Conservation (phyloP, 2,113 vertebrate genomes). For the Pristiophorus japonicus region DNA sequence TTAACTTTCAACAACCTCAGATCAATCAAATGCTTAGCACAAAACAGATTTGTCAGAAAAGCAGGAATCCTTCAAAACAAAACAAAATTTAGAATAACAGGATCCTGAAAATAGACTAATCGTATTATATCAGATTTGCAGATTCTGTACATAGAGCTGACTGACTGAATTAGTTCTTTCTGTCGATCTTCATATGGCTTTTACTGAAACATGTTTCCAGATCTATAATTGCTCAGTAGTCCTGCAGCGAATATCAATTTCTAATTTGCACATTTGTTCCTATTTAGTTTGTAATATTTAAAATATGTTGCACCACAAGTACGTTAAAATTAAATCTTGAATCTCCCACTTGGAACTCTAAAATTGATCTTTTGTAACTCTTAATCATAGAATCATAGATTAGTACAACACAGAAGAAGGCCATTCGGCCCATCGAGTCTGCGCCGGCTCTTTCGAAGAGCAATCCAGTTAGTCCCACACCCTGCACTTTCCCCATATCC, state of each 20-base stretch:
- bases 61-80: background rate
- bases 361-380: background rate
- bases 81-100: background rate
- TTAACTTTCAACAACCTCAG: background rate
- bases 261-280: background rate
- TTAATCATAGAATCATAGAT: background rate
- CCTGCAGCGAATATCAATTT: background rate
- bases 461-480: too few relatives aligned
- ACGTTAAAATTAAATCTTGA: background rate
- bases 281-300: background rate
- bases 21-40: conserved; percentile 14
- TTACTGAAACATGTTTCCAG: background rate
- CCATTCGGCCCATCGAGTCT: too few relatives aligned
- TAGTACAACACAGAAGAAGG: too few relatives aligned
- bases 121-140: background rate
- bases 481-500: too few relatives aligned
- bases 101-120: background rate
- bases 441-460: too few relatives aligned
- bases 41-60: background rate
- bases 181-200: background rate
- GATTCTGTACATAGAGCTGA: background rate
- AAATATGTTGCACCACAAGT: background rate
- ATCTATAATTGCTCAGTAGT: background rate
- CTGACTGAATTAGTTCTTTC: background rate
- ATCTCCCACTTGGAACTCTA: background rate